Evolutionary conservation across 2,888 invertebrate genomes (phyloP).

Genomic region (Tortricodes alternella): DNA sequence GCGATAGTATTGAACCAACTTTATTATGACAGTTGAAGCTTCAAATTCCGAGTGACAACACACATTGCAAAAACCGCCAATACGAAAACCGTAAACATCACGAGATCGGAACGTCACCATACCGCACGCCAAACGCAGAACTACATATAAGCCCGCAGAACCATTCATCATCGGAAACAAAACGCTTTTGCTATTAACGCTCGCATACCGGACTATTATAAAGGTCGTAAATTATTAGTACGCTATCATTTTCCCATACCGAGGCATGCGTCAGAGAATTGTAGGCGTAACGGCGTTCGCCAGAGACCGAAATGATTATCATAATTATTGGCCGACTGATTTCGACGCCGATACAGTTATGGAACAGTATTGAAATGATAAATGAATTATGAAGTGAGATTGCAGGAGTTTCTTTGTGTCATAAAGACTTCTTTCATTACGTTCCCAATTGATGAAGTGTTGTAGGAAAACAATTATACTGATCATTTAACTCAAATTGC

Average conservation of each 20-base stretch:
- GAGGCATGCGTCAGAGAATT: conserved; percentile 8
- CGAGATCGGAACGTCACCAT: neutral
- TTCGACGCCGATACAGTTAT: conserved; percentile 9
- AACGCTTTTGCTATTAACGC: conserved; percentile 21
- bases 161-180: conserved; percentile 25
- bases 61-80: neutral
- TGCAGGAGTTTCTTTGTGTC: no score
- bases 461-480: neutral
- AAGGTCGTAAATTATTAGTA: conserved; percentile 21
- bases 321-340: conserved; percentile 17
- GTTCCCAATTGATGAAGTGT: no score
- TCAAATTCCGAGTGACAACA: no score
- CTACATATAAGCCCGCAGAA: conserved; percentile 1
- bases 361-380: conserved; percentile 12
- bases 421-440: no score
- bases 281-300: conserved; percentile 5
- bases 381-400: no score
- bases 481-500: neutral
- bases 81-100: neutral
- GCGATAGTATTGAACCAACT: no score
- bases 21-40: no score
- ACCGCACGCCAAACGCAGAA: conserved; percentile 8
- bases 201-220: conserved; percentile 22
- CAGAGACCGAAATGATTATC: conserved; percentile 24
- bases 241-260: conserved; percentile 21